Conservation (phyloP, 2,888 invertebrate genomes). For the Biston stratarius region DNA sequence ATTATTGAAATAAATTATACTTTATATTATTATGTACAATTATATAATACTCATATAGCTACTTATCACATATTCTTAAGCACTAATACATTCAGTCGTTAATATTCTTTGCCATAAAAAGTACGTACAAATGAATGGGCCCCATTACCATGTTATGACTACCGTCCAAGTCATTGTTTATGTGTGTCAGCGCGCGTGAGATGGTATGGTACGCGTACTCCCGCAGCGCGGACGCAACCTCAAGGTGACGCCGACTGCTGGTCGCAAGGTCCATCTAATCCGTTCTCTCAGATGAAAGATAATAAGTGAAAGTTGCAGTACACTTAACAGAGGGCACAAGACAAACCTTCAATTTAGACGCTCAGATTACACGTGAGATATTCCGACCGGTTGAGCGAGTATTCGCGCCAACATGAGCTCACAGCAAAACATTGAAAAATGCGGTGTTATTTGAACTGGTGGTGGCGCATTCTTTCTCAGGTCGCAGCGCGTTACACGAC, state of each 20-base stretch:
- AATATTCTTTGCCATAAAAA: neutral
- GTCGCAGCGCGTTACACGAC: constrained; percentile 1
- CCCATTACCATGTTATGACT: constrained; percentile 6
- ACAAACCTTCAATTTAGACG: constrained; percentile 39
- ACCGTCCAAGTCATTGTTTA: constrained; percentile 7
- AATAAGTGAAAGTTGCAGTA: constrained; percentile 70
- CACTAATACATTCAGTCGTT: neutral
- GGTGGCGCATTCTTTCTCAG: constrained; percentile 21
- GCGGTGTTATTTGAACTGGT: constrained; percentile 18
- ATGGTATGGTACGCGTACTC: constrained; percentile 14
- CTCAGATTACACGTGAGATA: constrained; percentile 33
- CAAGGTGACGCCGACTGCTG: constrained; percentile 68
- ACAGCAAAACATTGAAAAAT: constrained; percentile 35
- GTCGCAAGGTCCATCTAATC: constrained; percentile 74
- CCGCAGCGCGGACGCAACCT: constrained; percentile 59
- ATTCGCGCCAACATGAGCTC: constrained; percentile 33
- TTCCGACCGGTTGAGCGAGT: constrained; percentile 39
- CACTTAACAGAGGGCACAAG: constrained; percentile 34
- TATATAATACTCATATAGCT: neutral
- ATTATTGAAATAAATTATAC: too few relatives aligned
- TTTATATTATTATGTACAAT: too few relatives aligned
- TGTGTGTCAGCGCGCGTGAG: constrained; percentile 27
- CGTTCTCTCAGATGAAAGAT: constrained; percentile 69
- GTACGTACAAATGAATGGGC: neutral
- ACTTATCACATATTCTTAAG: neutral